These are phyloP conservation scores for Amiota minor DNA, from an alignment of 2,888 invertebrate genomes.

Conservation along the genomic window DNA sequence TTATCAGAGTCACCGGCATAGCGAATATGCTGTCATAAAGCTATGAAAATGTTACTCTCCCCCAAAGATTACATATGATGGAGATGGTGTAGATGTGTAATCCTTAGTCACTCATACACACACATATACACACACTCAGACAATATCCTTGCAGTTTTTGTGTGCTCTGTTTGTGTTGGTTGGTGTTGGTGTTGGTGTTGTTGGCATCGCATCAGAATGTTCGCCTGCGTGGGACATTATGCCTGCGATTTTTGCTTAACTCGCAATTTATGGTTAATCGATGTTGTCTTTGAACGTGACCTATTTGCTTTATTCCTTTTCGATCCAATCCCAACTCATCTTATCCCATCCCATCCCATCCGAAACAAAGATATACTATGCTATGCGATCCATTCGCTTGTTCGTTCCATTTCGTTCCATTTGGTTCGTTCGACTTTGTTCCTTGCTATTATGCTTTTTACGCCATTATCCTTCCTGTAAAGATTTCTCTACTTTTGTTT, in stretches of 20 bases:
- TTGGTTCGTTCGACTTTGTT: constrained; percentile 19
- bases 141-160: constrained; percentile 8
- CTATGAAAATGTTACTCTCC: background rate
- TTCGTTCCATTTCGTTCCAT: constrained; percentile 7
- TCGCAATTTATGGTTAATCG: constrained; percentile 70
- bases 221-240: constrained; percentile 14
- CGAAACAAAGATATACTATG: background rate
- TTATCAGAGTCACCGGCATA: constrained; percentile 38
- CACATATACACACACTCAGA: background rate
- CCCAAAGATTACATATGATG: background rate
- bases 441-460: background rate
- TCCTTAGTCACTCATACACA: background rate
- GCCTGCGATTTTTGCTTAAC: constrained; percentile 60
- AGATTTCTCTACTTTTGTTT: constrained; percentile 16
- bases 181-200: background rate
- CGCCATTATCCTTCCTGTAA: constrained; percentile 25
- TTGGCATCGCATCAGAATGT: background rate
- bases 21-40: constrained; percentile 61
- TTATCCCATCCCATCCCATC: too few relatives aligned
- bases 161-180: background rate
- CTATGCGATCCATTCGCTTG: constrained; percentile 28
- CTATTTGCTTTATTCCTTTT: constrained; percentile 63
- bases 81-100: background rate
- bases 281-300: constrained; percentile 69
- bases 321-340: too few relatives aligned